Conservation (phyloP, 2,113 vertebrate genomes). For the Xyrauchen texanus region DNA sequence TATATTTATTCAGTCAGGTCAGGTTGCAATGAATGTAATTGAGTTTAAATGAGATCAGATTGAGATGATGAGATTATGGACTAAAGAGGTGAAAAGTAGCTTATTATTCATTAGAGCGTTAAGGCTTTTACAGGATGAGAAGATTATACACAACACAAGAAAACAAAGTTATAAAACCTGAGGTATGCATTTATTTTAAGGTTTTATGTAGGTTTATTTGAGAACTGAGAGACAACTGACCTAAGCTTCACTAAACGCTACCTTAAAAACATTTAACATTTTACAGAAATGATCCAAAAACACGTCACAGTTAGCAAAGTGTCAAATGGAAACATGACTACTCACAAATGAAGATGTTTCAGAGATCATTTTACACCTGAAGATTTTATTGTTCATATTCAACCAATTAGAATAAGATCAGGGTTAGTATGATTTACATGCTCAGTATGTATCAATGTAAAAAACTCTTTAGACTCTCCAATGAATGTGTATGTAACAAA, state of each 20-base stretch:
- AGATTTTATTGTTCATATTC: slow-evolving; percentile 1
- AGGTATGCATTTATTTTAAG: not conserved
- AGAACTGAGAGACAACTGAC: no score
- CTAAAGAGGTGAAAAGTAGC: slow-evolving; percentile 35
- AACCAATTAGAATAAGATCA: not conserved
- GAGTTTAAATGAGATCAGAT: slow-evolving; percentile 8
- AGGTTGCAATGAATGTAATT: no score
- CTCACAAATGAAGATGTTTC: not conserved
- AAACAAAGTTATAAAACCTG: not conserved
- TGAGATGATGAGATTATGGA: slow-evolving; percentile 61
- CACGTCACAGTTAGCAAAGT: no score
- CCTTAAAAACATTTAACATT: no score
- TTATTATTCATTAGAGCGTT: slow-evolving; percentile 58
- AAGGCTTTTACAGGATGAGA: slow-evolving; percentile 10
- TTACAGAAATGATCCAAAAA: no score
- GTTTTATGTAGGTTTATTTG: no score
- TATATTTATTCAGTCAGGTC: no score
- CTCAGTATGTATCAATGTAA: not conserved
- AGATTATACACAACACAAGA: not conserved
- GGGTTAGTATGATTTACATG: not conserved
- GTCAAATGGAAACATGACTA: not conserved
- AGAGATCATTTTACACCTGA: no score
- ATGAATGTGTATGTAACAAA: not conserved
- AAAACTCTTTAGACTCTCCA: not conserved
- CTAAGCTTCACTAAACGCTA: no score